phyloP scores from a whole-genome alignment of 1,140 invertebrate species.

The Aricia agestis region DNA sequence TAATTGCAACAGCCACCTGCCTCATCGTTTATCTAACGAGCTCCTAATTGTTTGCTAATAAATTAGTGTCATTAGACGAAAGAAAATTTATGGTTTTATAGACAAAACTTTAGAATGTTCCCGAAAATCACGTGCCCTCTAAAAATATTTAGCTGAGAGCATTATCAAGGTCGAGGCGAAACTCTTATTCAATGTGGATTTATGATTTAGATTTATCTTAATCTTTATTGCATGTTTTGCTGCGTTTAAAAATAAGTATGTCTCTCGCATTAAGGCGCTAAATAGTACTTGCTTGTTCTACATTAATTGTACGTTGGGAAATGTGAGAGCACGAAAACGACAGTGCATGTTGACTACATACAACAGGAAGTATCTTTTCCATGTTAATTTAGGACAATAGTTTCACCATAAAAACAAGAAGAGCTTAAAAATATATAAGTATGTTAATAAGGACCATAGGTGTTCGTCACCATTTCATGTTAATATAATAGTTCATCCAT shows the following conservation, averaged over 20 bases:
- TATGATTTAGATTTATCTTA: constrained; percentile 18
- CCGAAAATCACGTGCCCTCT: constrained; percentile 37
- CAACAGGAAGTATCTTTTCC: too few species aligned
- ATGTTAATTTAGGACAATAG: too few species aligned
- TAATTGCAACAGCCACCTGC: not conserved
- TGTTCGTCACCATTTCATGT: too few species aligned
- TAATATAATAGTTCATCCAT: too few species aligned
- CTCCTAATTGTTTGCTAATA: constrained; percentile 6
- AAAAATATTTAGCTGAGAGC: constrained; percentile 57
- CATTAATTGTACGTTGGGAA: too few species aligned
- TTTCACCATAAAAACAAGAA: too few species aligned
- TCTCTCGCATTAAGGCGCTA: not conserved
- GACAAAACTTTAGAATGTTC: constrained; percentile 17
- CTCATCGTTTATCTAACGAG: not conserved
- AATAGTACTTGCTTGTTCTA: too few species aligned
- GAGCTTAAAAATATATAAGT: too few species aligned
- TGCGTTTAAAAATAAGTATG: constrained; percentile 7
- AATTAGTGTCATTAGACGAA: not conserved
- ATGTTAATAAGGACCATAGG: too few species aligned
- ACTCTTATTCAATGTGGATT: constrained; percentile 20
- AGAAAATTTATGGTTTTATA: constrained; percentile 1
- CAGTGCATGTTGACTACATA: too few species aligned
- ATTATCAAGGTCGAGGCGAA: constrained; percentile 57
- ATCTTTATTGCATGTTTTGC: constrained; percentile 12
- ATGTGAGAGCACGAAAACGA: too few species aligned